Percentiles rank a stretch among this genome's conserved stretches.
phyloP scores from a whole-genome alignment of 1,140 invertebrate species.

The Formica exsecta region DNA sequence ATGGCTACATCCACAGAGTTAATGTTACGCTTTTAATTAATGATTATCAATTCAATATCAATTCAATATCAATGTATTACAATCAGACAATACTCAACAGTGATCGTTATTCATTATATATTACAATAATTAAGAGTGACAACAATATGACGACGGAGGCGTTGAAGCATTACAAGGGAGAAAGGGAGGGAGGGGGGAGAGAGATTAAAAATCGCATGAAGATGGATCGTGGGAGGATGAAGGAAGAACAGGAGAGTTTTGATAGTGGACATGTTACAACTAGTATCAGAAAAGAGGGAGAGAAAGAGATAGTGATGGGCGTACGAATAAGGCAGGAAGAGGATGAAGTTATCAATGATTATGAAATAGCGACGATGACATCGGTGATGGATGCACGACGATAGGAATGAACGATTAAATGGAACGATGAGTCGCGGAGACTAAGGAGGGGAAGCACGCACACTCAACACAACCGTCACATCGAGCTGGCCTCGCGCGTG shows the following conservation, averaged over 20 bases:
- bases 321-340: slow-evolving; percentile 26
- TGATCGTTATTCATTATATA: slow-evolving; percentile 87
- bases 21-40: slow-evolving; percentile 86
- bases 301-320: slow-evolving; percentile 23
- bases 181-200: not conserved
- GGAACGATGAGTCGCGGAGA: slow-evolving; percentile 75
- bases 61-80: slow-evolving; percentile 87
- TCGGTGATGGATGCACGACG: slow-evolving; percentile 71
- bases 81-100: slow-evolving; percentile 87
- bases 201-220: slow-evolving; percentile 46
- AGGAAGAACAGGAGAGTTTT: slow-evolving; percentile 46
- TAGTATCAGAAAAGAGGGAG: slow-evolving; percentile 37
- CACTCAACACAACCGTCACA: slow-evolving; percentile 86
- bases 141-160: slow-evolving; percentile 87
- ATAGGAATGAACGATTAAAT: slow-evolving; percentile 74
- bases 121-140: slow-evolving; percentile 87
- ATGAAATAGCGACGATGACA: slow-evolving; percentile 72
- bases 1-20: slow-evolving; percentile 85
- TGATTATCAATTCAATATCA: slow-evolving; percentile 87
- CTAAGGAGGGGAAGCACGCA: slow-evolving; percentile 85
- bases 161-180: slow-evolving; percentile 83
- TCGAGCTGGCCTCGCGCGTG: slow-evolving; percentile 83
- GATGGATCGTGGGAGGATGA: slow-evolving; percentile 57
- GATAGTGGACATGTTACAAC: slow-evolving; percentile 65
- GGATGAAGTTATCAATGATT: slow-evolving; percentile 57